These are phyloP conservation scores for Pemphredon lugubris DNA, from an alignment of 2,888 invertebrate genomes.

Conservation along the genomic window DNA sequence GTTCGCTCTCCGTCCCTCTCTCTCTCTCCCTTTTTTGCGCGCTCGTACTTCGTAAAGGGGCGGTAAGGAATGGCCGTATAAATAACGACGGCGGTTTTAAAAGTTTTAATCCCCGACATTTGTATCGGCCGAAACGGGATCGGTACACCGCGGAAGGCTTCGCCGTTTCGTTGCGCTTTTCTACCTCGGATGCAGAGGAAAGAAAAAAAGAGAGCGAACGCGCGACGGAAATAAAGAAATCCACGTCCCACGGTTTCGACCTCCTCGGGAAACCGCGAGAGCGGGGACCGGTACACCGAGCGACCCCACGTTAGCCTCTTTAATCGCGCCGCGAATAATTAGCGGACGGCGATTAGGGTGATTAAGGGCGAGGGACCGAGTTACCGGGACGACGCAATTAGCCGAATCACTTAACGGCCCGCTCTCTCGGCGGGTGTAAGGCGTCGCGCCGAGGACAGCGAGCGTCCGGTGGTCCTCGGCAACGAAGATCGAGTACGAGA, in stretches of 20 bases:
- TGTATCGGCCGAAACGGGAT: conserved; percentile 58
- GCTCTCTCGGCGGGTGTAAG: conserved; percentile 56
- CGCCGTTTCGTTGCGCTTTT: conserved; percentile 4
- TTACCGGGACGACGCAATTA: conserved; percentile 72
- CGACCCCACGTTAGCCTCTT: conserved; percentile 69
- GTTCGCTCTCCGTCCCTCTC: too few species aligned
- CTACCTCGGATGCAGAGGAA: conserved; percentile 4
- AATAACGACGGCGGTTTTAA: conserved; percentile 59
- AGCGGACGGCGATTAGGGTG: conserved; percentile 75
- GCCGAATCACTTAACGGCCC: conserved; percentile 74
- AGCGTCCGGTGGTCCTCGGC: conserved; percentile 33
- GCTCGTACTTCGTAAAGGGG: conserved; percentile 28
- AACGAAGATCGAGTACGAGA: not conserved
- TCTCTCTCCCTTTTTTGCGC: too few species aligned
- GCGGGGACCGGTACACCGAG: conserved; percentile 29
- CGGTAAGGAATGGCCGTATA: conserved; percentile 59
- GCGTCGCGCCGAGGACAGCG: conserved; percentile 33
- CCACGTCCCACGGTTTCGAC: conserved; percentile 29
- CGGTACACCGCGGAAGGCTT: conserved; percentile 11
- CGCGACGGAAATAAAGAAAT: conserved; percentile 63
- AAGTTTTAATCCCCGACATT: conserved; percentile 70
- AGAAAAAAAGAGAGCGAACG: conserved; percentile 22
- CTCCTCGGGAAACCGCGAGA: conserved; percentile 53
- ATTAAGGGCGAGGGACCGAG: conserved; percentile 68
- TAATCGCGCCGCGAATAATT: conserved; percentile 77